phyloP scores from a whole-genome alignment of 2,888 invertebrate species.

The Molorchus minor region DNA sequence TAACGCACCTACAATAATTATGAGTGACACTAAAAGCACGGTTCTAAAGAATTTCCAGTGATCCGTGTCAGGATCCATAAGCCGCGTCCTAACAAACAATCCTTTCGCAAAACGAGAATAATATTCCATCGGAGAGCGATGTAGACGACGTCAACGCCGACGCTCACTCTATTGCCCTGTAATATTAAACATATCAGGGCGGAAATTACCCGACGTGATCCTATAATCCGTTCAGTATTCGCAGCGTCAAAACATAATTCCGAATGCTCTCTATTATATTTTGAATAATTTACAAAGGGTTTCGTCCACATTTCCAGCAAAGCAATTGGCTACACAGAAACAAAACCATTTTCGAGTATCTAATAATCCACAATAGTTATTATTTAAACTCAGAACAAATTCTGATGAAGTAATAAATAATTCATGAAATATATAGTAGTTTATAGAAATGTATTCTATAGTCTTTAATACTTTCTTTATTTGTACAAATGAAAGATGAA shows the following conservation, averaged over 20 bases:
- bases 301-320: slow-evolving; percentile 28
- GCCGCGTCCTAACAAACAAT: too few species aligned
- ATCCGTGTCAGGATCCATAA: too few species aligned
- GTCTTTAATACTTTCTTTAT: too few species aligned
- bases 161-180: slow-evolving; percentile 28
- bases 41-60: too few species aligned
- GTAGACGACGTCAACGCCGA: too few species aligned
- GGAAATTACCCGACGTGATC: slow-evolving; percentile 55
- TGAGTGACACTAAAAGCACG: too few species aligned
- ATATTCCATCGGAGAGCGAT: too few species aligned
- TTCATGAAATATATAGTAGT: slow-evolving; percentile 19
- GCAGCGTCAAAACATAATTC: slow-evolving; percentile 41
- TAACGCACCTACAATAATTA: too few species aligned
- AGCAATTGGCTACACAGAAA: slow-evolving; percentile 31
- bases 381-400: slow-evolving; percentile 36
- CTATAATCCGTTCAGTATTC: slow-evolving; percentile 42
- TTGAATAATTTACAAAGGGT: slow-evolving; percentile 38
- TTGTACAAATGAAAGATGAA: too few species aligned
- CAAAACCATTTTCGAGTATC: slow-evolving; percentile 27
- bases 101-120: too few species aligned
- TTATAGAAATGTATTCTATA: background rate
- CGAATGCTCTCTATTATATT: slow-evolving; percentile 40
- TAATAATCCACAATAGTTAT: slow-evolving; percentile 33
- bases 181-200: slow-evolving; percentile 52
- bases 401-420: slow-evolving; percentile 34